Evolutionary conservation across 2,888 invertebrate species (phyloP).

Genomic region (Agrochola circellaris): DNA sequence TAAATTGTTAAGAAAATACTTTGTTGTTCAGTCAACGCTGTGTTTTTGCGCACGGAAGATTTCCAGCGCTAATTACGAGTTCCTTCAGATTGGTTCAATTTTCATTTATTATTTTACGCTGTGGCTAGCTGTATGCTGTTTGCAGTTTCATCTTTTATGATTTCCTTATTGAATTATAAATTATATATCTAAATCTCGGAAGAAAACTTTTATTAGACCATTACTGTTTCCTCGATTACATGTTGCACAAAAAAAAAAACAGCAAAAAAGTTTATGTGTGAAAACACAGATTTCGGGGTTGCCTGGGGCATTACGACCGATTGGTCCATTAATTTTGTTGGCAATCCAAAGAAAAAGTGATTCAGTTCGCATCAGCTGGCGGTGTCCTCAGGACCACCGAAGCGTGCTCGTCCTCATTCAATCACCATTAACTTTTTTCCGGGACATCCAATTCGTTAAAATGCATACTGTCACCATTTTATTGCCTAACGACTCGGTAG

Average conservation of each 20-base stretch:
- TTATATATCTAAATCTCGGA: slow-evolving; percentile 32
- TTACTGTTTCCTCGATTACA: slow-evolving; percentile 50
- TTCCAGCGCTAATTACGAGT: slow-evolving; percentile 63
- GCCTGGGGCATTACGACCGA: slow-evolving; percentile 51
- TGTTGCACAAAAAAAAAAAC: slow-evolving; percentile 11
- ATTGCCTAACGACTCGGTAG: slow-evolving; percentile 51
- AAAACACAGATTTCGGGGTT: slow-evolving; percentile 49
- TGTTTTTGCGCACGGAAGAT: slow-evolving; percentile 64
- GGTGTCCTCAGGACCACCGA: slow-evolving; percentile 70
- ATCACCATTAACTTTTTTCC: slow-evolving; percentile 77
- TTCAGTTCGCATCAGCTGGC: slow-evolving; percentile 69
- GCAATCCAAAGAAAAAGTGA: slow-evolving; percentile 70
- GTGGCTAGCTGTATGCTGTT: slow-evolving; percentile 5
- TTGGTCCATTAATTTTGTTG: slow-evolving; percentile 70
- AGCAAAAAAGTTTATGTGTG: slow-evolving; percentile 19
- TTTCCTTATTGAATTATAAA: slow-evolving; percentile 53
- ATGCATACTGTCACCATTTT: slow-evolving; percentile 66
- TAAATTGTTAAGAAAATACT: slow-evolving; percentile 58
- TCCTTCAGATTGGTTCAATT: slow-evolving; percentile 35
- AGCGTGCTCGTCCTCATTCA: slow-evolving; percentile 78
- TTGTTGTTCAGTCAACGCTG: slow-evolving; percentile 37
- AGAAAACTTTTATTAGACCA: slow-evolving; percentile 21
- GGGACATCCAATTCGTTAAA: slow-evolving; percentile 73
- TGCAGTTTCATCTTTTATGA: slow-evolving; percentile 38
- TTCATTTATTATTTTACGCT: slow-evolving; percentile 38